phyloP scores from a whole-genome alignment of 2,888 invertebrate genomes.

The Athalia circularis region DNA sequence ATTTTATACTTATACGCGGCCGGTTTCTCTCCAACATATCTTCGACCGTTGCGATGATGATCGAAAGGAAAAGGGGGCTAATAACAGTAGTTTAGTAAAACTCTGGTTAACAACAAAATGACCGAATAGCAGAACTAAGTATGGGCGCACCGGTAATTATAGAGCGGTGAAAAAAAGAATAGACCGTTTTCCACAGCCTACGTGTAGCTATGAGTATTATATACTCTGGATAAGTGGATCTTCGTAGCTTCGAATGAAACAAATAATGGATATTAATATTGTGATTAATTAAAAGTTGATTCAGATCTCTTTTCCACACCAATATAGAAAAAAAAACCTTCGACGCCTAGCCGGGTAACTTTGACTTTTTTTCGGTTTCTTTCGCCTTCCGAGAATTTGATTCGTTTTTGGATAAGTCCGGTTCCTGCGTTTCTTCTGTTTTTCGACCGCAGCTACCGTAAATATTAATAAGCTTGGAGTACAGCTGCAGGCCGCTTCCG shows the following conservation, averaged over 20 bases:
- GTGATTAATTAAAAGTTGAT: neutral
- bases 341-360: neutral
- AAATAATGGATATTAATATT: neutral
- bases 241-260: neutral
- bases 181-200: slow-evolving; percentile 11
- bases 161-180: neutral
- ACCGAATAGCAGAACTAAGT: neutral
- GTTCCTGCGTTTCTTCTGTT: neutral
- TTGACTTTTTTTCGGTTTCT: neutral
- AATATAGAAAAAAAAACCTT: neutral
- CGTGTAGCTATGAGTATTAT: too few relatives aligned
- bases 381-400: neutral
- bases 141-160: neutral
- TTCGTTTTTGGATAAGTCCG: neutral
- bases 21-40: too few relatives aligned
- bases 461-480: slow-evolving; percentile 33
- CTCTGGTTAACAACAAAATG: slow-evolving; percentile 5
- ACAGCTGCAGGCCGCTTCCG: slow-evolving; percentile 43
- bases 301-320: neutral
- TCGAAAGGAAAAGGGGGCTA: neutral
- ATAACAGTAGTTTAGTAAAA: slow-evolving; percentile 1
- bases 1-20: too few relatives aligned
- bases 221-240: neutral
- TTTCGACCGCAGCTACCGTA: slow-evolving; percentile 6
- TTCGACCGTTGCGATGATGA: too few relatives aligned